Conservation (phyloP, 2,113 vertebrate genomes). For the Perca flavescens region DNA sequence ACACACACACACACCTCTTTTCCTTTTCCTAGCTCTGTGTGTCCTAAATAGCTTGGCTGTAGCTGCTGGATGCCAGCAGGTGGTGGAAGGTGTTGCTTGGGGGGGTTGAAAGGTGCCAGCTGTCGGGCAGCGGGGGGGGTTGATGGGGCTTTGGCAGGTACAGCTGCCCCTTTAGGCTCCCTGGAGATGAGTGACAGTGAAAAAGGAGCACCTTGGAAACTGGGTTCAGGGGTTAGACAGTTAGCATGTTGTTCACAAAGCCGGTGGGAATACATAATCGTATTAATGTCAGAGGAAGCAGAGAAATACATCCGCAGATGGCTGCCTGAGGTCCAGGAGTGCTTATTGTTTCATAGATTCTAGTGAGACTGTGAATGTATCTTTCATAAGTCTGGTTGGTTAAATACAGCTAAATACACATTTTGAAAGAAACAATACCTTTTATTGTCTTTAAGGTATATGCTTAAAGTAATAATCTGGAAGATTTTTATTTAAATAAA, state of each 20-base stretch:
- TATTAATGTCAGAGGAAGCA: constrained; percentile 45
- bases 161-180: constrained; percentile 37
- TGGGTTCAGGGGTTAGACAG: constrained; percentile 48
- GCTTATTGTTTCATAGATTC: constrained; percentile 4
- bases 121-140: constrained; percentile 35
- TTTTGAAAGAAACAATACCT: background rate
- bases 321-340: background rate
- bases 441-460: background rate
- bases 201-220: constrained; percentile 40
- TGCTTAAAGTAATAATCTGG: background rate
- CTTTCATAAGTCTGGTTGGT: background rate
- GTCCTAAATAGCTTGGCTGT: constrained; percentile 22
- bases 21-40: background rate
- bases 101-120: constrained; percentile 42
- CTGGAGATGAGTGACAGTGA: constrained; percentile 44
- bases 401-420: background rate
- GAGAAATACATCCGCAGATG: constrained; percentile 3
- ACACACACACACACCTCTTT: background rate
- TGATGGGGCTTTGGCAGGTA: constrained; percentile 56
- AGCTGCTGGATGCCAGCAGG: constrained; percentile 38
- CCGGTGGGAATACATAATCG: constrained; percentile 35
- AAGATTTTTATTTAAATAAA: too few species aligned
- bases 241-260: constrained; percentile 45
- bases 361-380: background rate
- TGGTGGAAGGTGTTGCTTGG: constrained; percentile 24